Conservation (phyloP, 2,888 invertebrate genomes). For the Philhelius pedissequus region DNA sequence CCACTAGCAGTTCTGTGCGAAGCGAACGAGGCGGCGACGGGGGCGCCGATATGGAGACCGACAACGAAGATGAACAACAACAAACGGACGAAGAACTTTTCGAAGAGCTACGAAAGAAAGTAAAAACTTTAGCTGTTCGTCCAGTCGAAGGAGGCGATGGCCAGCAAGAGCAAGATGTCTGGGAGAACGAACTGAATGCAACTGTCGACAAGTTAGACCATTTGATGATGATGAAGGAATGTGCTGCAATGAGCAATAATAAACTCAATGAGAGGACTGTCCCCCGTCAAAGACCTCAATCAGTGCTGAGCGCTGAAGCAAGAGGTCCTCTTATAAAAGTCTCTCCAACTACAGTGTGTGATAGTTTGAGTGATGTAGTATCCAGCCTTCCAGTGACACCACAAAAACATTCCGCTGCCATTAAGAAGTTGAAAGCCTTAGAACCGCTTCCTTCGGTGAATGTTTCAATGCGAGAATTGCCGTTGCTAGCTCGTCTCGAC, state of each 20-base stretch:
- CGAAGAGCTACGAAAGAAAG: constrained; percentile 84
- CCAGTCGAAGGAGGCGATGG: constrained; percentile 87
- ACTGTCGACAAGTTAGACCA: constrained; percentile 89
- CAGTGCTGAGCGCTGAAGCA: constrained; percentile 62
- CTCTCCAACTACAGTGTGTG: constrained; percentile 14
- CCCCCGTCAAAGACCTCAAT: constrained; percentile 21
- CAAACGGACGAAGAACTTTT: constrained; percentile 80
- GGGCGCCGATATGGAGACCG: constrained; percentile 55
- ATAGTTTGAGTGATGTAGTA: constrained; percentile 29
- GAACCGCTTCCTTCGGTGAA: constrained; percentile 78
- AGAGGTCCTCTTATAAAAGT: constrained; percentile 70
- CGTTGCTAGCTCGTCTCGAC: constrained; percentile 76
- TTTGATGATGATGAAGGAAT: constrained; percentile 84
- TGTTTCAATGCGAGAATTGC: constrained; percentile 78
- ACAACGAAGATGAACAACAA: constrained; percentile 70
- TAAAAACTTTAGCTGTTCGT: constrained; percentile 86
- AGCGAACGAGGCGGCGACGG: constrained; percentile 51
- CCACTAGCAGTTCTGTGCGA: constrained; percentile 74
- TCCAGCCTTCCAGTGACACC: constrained; percentile 77
- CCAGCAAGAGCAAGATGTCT: constrained; percentile 82
- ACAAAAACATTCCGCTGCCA: constrained; percentile 72
- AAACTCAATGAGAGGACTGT: constrained; percentile 20
- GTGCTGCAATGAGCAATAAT: constrained; percentile 69
- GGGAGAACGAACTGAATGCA: constrained; percentile 88
- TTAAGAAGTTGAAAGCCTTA: constrained; percentile 76